Evolutionary conservation across 2,113 vertebrate genomes (phyloP).

Genomic region (Bostrychus sinensis): DNA sequence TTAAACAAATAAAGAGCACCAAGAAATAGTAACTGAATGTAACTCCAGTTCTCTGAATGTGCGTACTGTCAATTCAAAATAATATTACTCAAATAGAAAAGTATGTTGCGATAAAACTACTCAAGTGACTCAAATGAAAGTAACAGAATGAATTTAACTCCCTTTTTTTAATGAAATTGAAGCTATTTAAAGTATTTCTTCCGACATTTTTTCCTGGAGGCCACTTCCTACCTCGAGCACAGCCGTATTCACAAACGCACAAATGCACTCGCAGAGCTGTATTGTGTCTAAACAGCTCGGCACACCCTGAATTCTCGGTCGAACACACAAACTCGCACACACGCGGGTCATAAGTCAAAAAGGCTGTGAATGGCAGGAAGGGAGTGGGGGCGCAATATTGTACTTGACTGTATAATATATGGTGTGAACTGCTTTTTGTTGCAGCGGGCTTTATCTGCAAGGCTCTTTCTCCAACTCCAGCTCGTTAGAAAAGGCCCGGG

Average conservation of each 20-base stretch:
- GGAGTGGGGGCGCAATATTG: constrained; percentile 57
- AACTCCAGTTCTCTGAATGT: too few species aligned
- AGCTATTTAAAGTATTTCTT: neutral
- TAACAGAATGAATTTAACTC: too few species aligned
- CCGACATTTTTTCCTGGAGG: neutral
- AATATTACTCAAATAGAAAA: too few species aligned
- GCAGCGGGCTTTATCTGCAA: constrained; percentile 32
- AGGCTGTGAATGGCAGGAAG: constrained; percentile 69
- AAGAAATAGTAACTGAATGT: too few species aligned
- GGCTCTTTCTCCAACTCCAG: constrained; percentile 10
- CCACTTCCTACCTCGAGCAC: neutral
- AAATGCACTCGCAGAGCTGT: constrained; percentile 7
- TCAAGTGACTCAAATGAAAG: too few species aligned
- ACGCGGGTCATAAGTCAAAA: constrained; percentile 54
- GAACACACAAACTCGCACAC: constrained; percentile 11
- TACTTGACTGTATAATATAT: constrained; percentile 61
- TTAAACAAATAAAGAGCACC: too few species aligned
- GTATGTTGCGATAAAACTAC: too few species aligned
- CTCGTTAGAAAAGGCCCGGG: constrained; percentile 33
- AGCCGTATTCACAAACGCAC: constrained; percentile 8
- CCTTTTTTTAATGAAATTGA: neutral
- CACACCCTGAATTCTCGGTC: constrained; percentile 24
- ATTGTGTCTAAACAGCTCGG: constrained; percentile 42
- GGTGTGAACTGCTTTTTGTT: constrained; percentile 57
- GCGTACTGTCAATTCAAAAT: too few species aligned